These are phyloP conservation scores for Apis florea DNA, from an alignment of 1,140 invertebrate species.

Conservation along the genomic window DNA sequence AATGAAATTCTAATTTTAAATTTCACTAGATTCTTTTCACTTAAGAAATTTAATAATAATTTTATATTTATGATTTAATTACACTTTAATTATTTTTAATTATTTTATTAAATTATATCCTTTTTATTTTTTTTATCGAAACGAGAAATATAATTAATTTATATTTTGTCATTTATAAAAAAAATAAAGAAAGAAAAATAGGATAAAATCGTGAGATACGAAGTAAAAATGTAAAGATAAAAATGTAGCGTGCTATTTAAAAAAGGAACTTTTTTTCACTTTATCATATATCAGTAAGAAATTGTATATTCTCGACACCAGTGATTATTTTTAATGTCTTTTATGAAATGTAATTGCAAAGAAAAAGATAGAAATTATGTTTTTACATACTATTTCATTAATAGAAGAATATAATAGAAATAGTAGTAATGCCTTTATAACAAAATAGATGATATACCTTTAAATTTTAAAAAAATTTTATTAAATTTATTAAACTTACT, in stretches of 20 bases:
- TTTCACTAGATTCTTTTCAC: neutral
- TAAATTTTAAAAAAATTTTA: no score
- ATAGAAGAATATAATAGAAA: no score
- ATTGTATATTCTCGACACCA: neutral
- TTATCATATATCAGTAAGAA: neutral
- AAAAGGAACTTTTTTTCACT: neutral
- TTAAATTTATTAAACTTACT: no score
- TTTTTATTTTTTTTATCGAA: neutral
- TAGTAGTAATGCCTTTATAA: no score
- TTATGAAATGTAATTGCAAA: neutral
- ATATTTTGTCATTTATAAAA: neutral
- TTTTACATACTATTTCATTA: no score
- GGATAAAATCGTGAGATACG: neutral
- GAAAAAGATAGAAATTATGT: no score
- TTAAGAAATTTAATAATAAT: neutral
- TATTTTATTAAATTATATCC: neutral
- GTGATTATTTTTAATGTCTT: neutral
- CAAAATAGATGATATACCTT: no score
- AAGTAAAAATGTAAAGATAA: neutral
- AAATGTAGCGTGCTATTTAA: slow-evolving; percentile 27
- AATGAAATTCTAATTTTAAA: neutral
- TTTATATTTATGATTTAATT: neutral
- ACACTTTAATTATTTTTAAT: neutral
- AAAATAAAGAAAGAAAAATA: neutral
- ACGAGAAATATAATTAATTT: neutral